Evolutionary conservation across 2,113 vertebrate genomes (phyloP).

Genomic region (Muntiacus reevesi): DNA sequence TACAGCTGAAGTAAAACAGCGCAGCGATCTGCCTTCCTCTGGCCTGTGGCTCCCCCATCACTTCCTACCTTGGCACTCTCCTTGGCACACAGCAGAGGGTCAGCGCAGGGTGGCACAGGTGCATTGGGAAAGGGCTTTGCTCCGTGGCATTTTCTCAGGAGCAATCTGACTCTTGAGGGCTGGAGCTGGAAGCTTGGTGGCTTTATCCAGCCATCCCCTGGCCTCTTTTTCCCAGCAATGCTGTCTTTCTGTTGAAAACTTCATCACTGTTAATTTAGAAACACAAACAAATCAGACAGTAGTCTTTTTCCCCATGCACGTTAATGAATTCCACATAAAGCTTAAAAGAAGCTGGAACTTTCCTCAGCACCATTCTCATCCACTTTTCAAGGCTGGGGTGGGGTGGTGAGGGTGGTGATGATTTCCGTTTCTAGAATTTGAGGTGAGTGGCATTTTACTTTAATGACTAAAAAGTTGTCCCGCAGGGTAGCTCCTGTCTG

Average conservation of each 20-base stretch:
- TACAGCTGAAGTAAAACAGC: conserved; percentile 65
- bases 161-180: not conserved
- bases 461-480: not conserved
- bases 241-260: not conserved
- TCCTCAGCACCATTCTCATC: not conserved
- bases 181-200: not conserved
- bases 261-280: not conserved
- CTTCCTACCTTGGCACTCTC: not conserved
- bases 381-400: not conserved
- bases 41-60: not conserved
- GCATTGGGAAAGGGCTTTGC: not conserved
- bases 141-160: not conserved
- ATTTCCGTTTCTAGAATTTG: not conserved
- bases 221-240: not conserved
- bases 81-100: not conserved
- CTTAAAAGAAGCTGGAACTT: not conserved
- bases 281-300: not conserved
- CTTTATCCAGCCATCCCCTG: not conserved
- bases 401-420: not conserved
- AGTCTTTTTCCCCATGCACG: not conserved
- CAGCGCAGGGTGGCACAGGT: not conserved
- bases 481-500: not conserved
- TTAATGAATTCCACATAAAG: not conserved
- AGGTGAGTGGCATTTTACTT: not conserved
- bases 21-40: not conserved